Conservation (phyloP, 1,140 invertebrate genomes). For the Drosophila arizonae region DNA sequence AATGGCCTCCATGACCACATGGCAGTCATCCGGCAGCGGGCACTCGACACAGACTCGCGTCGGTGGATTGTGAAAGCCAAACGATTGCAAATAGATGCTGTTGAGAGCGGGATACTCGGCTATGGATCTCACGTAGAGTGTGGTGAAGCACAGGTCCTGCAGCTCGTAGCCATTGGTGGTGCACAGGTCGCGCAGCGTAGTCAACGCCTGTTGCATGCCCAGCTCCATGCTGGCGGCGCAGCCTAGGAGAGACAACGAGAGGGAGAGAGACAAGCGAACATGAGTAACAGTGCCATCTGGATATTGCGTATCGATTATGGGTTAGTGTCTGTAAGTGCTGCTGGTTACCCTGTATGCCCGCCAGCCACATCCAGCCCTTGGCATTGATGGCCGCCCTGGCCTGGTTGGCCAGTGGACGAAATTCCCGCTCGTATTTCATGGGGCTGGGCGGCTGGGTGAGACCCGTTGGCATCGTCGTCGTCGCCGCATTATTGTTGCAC, state of each 20-base stretch:
- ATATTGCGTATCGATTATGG: background rate
- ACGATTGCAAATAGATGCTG: slow-evolving; percentile 88
- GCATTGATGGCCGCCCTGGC: slow-evolving; percentile 85
- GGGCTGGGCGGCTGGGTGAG: slow-evolving; percentile 76
- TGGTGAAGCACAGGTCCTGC: slow-evolving; percentile 89
- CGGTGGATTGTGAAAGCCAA: slow-evolving; percentile 92
- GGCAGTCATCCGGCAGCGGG: slow-evolving; percentile 87
- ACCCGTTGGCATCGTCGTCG: slow-evolving; percentile 34
- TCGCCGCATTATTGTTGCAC: slow-evolving; percentile 43
- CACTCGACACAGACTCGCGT: slow-evolving; percentile 94
- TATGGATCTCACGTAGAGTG: slow-evolving; percentile 93
- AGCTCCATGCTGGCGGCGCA: slow-evolving; percentile 60
- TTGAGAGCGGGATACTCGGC: slow-evolving; percentile 90
- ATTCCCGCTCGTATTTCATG: slow-evolving; percentile 78
- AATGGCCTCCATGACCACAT: slow-evolving; percentile 90
- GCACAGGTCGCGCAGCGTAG: slow-evolving; percentile 58
- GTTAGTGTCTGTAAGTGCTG: no score
- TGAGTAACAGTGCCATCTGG: background rate
- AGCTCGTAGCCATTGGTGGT: slow-evolving; percentile 85
- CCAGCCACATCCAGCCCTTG: slow-evolving; percentile 92
- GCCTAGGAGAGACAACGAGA: slow-evolving; percentile 33
- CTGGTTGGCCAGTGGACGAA: slow-evolving; percentile 82
- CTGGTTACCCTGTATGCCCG: slow-evolving; percentile 86
- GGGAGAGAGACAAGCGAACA: background rate
- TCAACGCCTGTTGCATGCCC: slow-evolving; percentile 73